A percentile compares a stretch with the other conserved stretches of the same genome.
Evolutionary conservation across 2,797 vertebrate genomes (phyloP).

Genomic region (Notolepis coatsorum): DNA sequence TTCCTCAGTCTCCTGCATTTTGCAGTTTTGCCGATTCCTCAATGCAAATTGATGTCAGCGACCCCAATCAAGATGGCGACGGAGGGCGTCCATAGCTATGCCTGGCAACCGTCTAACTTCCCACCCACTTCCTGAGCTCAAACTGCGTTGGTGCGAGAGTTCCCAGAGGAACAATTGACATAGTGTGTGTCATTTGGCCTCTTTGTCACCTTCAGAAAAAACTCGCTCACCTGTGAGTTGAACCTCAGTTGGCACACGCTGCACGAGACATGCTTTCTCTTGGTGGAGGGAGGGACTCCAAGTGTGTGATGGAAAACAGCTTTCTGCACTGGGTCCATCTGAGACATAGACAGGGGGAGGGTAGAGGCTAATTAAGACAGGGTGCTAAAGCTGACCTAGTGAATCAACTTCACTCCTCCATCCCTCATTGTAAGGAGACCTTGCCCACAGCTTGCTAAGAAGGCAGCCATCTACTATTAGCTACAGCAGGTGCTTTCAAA

Average conservation of each 20-base stretch:
- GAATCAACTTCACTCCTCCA: constrained; percentile 41
- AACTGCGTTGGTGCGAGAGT: no score
- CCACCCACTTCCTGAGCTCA: no score
- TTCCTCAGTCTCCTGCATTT: no score
- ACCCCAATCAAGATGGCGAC: no score
- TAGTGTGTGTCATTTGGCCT: neutral
- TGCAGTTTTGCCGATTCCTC: no score
- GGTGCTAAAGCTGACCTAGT: constrained; percentile 35
- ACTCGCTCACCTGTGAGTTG: constrained; percentile 93
- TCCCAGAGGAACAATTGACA: no score
- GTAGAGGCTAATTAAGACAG: constrained; percentile 58
- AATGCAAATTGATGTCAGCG: no score
- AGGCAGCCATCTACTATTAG: constrained; percentile 28
- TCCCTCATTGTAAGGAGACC: constrained; percentile 27
- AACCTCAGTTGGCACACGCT: constrained; percentile 97
- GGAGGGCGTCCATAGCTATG: no score
- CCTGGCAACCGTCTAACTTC: no score
- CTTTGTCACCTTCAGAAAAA: constrained; percentile 4
- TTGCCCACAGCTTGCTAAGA: constrained; percentile 1
- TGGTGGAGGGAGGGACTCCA: constrained; percentile 87
- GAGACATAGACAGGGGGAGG: constrained; percentile 46
- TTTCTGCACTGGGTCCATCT: constrained; percentile 99
- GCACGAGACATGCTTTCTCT: constrained; percentile 95
- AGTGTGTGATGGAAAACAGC: constrained; percentile 97
- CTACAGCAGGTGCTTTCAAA: constrained; percentile 27